Evolutionary conservation across 2,797 vertebrate species (phyloP), one percentile per base, ranked within the genome.

Genomic region (Sebastes variabilis): DNA sequence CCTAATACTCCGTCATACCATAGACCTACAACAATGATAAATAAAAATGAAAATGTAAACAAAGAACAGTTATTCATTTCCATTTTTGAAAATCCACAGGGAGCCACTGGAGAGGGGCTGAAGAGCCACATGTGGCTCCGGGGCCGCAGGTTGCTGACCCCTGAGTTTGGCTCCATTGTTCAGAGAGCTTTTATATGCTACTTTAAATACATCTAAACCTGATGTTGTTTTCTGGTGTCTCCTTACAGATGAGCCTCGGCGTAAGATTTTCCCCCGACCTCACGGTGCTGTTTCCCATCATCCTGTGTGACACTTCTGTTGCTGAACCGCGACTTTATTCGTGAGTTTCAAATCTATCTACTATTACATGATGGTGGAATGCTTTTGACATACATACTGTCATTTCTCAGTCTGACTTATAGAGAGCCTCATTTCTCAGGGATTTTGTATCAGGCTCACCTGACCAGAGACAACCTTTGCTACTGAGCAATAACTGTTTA

Each of bases 281-380:
- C 38, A 62, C 3, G 2, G 81, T 93, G 52, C 29, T 88, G 29
- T 73, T 90, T 85, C 92, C 92, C 68, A 90, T 94, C 62, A 72
- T 88, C 62, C 20, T 94, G 2, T 89, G 68, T 46, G 61, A 85
- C 14, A 71, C 36, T 8, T 66, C 80, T 20, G 18, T 60, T 30
- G 5, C 14, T 20, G 9, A 32, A 0, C 70, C 58, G 0, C 71
- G 20, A 2, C 5, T 4, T 7, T n/a, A 75, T 75, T 34, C 8
- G 62, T 75, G 72, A 87, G 73, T 61, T 68, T 61, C 11, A 62
- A 12, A 52, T n/a, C 38, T 12, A 13, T 54, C 6, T 16, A 8
- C 20, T 9, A 5, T n/a, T 25, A 24, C 6, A 66, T 12, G 30
- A 64, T 34, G 20, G 5, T 52, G 22, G 24, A 12, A 62, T 14